phyloP scores from a whole-genome alignment of 2,113 vertebrate genomes.

The Carassius gibelio region DNA sequence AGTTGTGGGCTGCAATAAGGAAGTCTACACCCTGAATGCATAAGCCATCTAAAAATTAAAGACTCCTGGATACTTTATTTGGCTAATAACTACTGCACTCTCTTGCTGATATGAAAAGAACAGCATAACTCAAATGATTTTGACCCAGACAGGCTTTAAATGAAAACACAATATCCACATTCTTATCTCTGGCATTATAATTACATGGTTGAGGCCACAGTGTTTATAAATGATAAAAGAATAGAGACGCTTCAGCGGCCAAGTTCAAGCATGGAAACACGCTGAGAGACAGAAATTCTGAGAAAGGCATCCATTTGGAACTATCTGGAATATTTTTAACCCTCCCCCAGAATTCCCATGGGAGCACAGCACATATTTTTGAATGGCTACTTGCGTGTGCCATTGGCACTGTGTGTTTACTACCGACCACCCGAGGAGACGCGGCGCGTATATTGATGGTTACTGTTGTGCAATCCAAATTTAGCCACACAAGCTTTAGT shows the following conservation, averaged over 20 bases:
- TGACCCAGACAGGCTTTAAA: slow-evolving; percentile 10
- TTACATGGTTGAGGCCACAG: slow-evolving; percentile 23
- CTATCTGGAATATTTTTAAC: slow-evolving; percentile 31
- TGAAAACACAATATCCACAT: slow-evolving; percentile 22
- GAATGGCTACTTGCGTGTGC: slow-evolving; percentile 26
- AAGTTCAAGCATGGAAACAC: slow-evolving; percentile 5
- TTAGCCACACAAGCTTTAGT: background rate
- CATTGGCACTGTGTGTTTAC: slow-evolving; percentile 13
- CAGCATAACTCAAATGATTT: background rate
- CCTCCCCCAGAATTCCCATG: slow-evolving; percentile 27
- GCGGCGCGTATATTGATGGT: slow-evolving; percentile 7
- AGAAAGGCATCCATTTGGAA: slow-evolving; percentile 34
- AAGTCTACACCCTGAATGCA: slow-evolving; percentile 23
- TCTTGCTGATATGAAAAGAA: slow-evolving; percentile 11
- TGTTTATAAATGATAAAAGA: slow-evolving; percentile 18
- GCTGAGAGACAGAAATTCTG: background rate
- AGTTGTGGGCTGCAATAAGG: slow-evolving; percentile 27
- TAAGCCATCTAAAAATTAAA: slow-evolving; percentile 11
- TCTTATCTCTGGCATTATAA: slow-evolving; percentile 23
- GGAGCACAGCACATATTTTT: slow-evolving; percentile 26
- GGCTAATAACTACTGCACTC: background rate
- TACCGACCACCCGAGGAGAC: slow-evolving; percentile 44
- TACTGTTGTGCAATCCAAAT: background rate
- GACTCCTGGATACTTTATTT: background rate
- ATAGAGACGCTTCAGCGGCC: slow-evolving; percentile 7